Percentiles rank a stretch among this genome's conserved stretches.
These are phyloP conservation scores for Tillus elongatus DNA, from an alignment of 2,888 invertebrate genomes.

Conservation along the genomic window DNA sequence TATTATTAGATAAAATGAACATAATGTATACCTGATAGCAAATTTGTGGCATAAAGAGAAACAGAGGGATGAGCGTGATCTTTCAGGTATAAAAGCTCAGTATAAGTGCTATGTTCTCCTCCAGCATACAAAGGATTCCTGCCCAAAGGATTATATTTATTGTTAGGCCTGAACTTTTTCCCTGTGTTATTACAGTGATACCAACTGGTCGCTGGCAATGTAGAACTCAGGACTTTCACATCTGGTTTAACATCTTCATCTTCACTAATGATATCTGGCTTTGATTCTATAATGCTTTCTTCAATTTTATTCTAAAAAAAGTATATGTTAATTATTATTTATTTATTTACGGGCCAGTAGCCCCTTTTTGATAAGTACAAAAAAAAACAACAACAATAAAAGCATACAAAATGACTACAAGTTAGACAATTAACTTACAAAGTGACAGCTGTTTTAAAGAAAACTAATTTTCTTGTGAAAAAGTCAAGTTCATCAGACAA, in stretches of 20 bases:
- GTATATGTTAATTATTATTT: too few relatives aligned
- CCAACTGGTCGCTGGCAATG: constrained; percentile 28
- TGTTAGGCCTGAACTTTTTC: constrained; percentile 24
- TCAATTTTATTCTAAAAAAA: too few relatives aligned
- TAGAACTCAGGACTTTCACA: constrained; percentile 22
- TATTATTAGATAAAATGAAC: too few relatives aligned
- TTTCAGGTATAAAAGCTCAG: constrained; percentile 65
- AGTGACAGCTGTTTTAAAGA: too few relatives aligned
- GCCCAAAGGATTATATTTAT: constrained; percentile 56
- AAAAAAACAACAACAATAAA: too few relatives aligned
- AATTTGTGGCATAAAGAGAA: constrained; percentile 71
- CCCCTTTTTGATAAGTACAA: too few relatives aligned
- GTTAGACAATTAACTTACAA: too few relatives aligned
- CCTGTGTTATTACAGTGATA: constrained; percentile 28
- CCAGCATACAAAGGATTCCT: constrained; percentile 83
- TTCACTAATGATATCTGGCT: constrained; percentile 24
- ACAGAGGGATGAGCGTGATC: constrained; percentile 89
- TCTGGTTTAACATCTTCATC: constrained; percentile 30
- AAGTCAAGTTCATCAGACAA: too few relatives aligned
- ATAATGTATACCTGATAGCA: constrained; percentile 63
- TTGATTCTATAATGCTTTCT: constrained; percentile 33
- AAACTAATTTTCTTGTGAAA: too few relatives aligned
- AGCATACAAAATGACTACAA: too few relatives aligned
- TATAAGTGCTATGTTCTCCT: constrained; percentile 58
- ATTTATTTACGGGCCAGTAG: too few relatives aligned